Conservation (phyloP, 2,797 vertebrate species). For the Garrulus glandarius region DNA sequence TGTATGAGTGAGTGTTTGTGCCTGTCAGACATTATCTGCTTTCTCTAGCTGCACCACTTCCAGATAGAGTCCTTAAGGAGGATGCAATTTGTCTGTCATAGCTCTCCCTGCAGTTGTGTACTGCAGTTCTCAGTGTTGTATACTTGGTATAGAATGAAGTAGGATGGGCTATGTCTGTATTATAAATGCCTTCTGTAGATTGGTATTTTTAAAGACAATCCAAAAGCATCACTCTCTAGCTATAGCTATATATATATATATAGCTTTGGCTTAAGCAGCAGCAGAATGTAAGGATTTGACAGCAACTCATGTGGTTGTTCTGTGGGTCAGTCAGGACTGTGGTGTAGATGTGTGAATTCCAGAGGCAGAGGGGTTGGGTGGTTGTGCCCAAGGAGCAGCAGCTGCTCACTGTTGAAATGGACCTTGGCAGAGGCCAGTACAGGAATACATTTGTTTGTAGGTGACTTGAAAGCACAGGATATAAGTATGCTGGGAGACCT, state of each 20-base stretch:
- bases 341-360: not conserved
- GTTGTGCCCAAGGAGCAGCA: not conserved
- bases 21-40: not conserved
- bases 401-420: not conserved
- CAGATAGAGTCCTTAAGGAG: not conserved
- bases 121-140: not conserved
- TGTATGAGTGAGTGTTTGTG: not conserved
- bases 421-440: not conserved
- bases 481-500: not conserved
- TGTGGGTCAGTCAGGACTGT: not conserved
- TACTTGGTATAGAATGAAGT: not conserved
- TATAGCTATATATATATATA: not conserved
- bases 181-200: not conserved
- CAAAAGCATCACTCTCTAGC: not conserved
- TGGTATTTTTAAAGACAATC: not conserved
- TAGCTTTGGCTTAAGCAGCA: not conserved
- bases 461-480: not conserved
- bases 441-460: not conserved
- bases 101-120: not conserved
- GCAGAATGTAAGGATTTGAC: not conserved
- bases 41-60: not conserved
- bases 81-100: not conserved
- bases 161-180: not conserved
- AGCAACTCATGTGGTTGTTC: rapidly evolving
- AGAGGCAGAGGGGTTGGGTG: not conserved